Evolutionary conservation across 2,113 vertebrate species (phyloP).

Genomic region (Notarius quadriscutis): DNA sequence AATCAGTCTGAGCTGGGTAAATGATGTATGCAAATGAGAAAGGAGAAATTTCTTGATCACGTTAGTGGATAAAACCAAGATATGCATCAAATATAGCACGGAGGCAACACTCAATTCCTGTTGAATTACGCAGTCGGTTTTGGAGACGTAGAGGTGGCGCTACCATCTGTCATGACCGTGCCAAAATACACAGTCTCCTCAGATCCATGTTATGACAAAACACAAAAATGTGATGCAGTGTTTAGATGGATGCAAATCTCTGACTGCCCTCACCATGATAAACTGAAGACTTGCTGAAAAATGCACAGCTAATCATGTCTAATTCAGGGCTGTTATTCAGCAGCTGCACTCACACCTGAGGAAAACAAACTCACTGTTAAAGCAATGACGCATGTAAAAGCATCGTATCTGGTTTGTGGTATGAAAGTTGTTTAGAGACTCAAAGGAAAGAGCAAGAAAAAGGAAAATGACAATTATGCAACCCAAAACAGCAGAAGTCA

Average conservation of each 20-base stretch:
- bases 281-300: not conserved
- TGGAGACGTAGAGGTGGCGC: too few species aligned
- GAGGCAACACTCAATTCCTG: too few species aligned
- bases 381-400: not conserved
- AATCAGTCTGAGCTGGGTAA: not conserved
- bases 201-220: not conserved
- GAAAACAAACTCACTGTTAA: not conserved
- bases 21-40: not conserved
- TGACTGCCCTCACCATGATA: not conserved
- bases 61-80: not conserved
- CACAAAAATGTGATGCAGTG: not conserved
- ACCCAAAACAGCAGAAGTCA: not conserved
- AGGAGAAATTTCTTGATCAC: not conserved
- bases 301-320: not conserved
- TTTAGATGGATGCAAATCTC: not conserved
- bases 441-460: not conserved
- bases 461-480: not conserved
- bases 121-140: not conserved
- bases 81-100: too few species aligned
- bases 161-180: not conserved
- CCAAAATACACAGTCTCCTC: not conserved
- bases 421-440: not conserved
- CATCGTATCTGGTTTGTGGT: not conserved
- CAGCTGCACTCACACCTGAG: not conserved
- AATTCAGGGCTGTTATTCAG: not conserved